Base-by-base conservation (phyloP, 2,113 vertebrate species). In the Oncorhynchus keta region DNA sequence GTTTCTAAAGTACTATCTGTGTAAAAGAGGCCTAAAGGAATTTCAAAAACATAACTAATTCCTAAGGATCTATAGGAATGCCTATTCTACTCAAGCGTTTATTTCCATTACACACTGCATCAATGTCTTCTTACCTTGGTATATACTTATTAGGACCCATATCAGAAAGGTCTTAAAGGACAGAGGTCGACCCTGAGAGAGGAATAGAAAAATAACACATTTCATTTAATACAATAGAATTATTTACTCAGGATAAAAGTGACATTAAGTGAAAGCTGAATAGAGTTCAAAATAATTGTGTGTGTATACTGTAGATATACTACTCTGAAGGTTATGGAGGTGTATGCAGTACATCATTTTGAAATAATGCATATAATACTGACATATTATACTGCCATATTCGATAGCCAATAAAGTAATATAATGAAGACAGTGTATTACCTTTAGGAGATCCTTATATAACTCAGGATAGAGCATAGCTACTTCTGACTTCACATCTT, bases 141-240 rank as follows among this genome's bases (percentile, higher is more conserved):
- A 99, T 88, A 99, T 97, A 89, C 97, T 99, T 86, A 99, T 99
- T 80, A 99, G 84, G 78, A 99, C 97, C 97, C 97, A 99, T 86
- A 97, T 96, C 73, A 99, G 91, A 92, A 99, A 99, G 0, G 97
- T 99, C 93, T 99, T 99, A 88, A 97, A 98, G 1, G 97, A 99
- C 0, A 99, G 83, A 0, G 97, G 97, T 64, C 97, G 95, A 20
- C 97, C 97, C 97, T 99, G 72, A 35, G 66, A 81, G 24, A 73
- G 77, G 74, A 85, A 76, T 45, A 45, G 9, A 45, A 45, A 45
- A 45, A 45, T 11, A 83, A 39, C 39, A 39, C 8, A 39, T 39
- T 39, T 9, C 0, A 39, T 39, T 39, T 39, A 39, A 45, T 45
- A 45, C 39, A 45, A 12, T 12, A 45, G 3, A 45, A 45, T 45